Conservation (phyloP, 2,113 vertebrate genomes). For the Petaurus breviceps region DNA sequence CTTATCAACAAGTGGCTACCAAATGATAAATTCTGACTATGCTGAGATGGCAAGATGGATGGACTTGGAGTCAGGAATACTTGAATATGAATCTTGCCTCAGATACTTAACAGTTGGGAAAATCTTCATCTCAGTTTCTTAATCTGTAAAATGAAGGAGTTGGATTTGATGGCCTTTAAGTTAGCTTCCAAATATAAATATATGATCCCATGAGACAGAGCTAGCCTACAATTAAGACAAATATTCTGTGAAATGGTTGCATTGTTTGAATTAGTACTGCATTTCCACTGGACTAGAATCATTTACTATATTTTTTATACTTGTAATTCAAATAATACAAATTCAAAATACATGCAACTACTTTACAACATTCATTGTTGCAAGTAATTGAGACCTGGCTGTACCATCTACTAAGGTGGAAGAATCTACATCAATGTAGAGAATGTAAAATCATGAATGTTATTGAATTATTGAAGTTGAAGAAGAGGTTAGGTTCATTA, state of each 20-base stretch:
- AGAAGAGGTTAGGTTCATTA: neutral
- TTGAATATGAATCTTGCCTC: neutral
- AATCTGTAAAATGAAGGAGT: neutral
- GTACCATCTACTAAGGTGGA: neutral
- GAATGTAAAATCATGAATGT: neutral
- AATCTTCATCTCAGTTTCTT: neutral
- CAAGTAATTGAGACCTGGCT: too few species aligned
- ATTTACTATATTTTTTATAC: neutral
- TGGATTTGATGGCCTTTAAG: neutral
- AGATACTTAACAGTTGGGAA: neutral
- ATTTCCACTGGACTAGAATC: neutral
- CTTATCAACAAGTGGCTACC: neutral
- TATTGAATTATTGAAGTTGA: neutral
- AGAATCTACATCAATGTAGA: neutral
- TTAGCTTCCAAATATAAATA: neutral
- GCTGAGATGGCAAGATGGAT: neutral
- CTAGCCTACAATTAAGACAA: neutral
- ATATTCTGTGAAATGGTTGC: neutral
- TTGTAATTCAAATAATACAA: neutral
- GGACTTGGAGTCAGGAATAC: neutral
- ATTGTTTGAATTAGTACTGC: neutral
- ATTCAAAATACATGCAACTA: neutral
- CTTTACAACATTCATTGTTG: neutral
- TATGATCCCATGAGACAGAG: neutral
- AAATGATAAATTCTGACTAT: neutral